phyloP scores from a whole-genome alignment of 37 sponge, comb jelly and placozoan genomes.

The Beroe ovata region DNA sequence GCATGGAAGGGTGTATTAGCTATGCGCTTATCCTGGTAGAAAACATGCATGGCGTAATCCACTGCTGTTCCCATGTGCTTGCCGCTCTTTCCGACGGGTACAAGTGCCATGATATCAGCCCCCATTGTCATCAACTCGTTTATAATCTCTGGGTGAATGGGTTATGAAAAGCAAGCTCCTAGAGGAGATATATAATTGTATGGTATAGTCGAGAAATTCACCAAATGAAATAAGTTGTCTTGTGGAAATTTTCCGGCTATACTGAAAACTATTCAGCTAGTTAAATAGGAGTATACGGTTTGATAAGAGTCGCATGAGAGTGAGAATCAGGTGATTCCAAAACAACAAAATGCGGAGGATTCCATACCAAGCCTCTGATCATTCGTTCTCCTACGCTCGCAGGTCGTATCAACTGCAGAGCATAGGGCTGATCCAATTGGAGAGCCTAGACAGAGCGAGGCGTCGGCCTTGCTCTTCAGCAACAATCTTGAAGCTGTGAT shows the following conservation, averaged over 20 bases:
- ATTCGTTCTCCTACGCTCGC: conserved; percentile 10
- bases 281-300: too few relatives aligned
- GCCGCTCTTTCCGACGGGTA: conserved; percentile 65
- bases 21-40: conserved; percentile 71
- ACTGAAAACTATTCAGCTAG: too few relatives aligned
- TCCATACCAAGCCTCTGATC: conserved; percentile 31
- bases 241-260: not conserved
- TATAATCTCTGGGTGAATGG: conserved; percentile 13
- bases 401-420: conserved; percentile 58
- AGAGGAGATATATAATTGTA: too few relatives aligned
- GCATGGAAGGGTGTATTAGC: conserved; percentile 68
- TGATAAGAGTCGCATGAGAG: too few relatives aligned
- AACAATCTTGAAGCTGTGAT: conserved; percentile 71
- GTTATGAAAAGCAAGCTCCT: too few relatives aligned
- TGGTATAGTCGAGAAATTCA: too few relatives aligned
- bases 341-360: too few relatives aligned
- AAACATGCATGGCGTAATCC: conserved; percentile 76
- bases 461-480: conserved; percentile 74
- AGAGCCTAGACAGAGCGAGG: conserved; percentile 72
- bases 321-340: too few relatives aligned
- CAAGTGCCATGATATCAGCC: conserved; percentile 70
- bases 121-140: conserved; percentile 69
- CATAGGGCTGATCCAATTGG: conserved; percentile 79
- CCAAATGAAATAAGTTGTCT: not conserved
- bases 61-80: conserved; percentile 70